Evolutionary conservation across 2,113 vertebrate species (phyloP), one percentile per base, ranked within the genome.

Genomic region (Turnix velox): DNA sequence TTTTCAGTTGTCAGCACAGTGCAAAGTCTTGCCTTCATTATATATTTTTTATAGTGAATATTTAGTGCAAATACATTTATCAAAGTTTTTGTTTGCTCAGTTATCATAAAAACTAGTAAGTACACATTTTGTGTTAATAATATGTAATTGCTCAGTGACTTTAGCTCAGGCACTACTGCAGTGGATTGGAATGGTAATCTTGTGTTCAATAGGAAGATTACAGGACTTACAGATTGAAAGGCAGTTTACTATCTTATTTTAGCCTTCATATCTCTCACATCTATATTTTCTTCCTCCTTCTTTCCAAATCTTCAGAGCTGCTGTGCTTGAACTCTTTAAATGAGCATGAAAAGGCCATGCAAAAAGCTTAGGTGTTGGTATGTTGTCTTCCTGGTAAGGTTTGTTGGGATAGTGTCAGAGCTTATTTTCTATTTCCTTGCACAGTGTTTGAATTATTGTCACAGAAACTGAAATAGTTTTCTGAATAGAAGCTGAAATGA

Each of bases 11-110:
- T 72, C 81, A 10, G 45, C 40, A 19, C 28, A 65, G 45, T n/a
- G n/a, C n/a, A n/a, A 84, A n/a, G 23, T 67, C 74, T 92, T 85
- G 58, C 48, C 37, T 42, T 79, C 85, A 24, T 10, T 65, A 62
- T 59, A 10, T 88, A 67, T 71, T 89, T 71, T 89, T 92, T 89
- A 27, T 76, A 84, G 81, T 46, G 69, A 84, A 52, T 79, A 33
- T 91, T 93, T 76, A 82, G 43, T 72, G 77, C 80, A 85, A 87
- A 85, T 87, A 77, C 51, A 37, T 82, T 87, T 79, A 13, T 80
- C 46, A 63, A 67, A 1, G n/a, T 55, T 88, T 83, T 84, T 92
- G 33, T 96, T 94, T 96, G 51, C n/a, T 87, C 45, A 69, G 19
- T 91, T 94, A 85, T 83, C 59, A 74, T 35, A 52, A 87, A 33